Conservation (phyloP, 2,797 vertebrate genomes). For the Gorsachius magnificus region DNA sequence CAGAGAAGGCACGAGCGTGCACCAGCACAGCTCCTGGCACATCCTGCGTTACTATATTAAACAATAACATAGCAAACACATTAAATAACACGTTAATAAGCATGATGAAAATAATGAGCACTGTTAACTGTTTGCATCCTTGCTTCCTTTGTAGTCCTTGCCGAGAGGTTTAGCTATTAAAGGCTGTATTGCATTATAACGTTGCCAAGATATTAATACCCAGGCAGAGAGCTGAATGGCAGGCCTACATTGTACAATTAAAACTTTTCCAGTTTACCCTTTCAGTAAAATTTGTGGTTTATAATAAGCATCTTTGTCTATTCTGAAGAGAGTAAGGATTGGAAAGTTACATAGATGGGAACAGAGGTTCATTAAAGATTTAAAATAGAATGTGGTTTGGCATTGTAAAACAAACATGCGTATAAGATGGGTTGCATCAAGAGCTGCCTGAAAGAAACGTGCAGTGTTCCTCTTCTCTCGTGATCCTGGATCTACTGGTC, state of each 20-base stretch:
- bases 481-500: constrained; percentile 18
- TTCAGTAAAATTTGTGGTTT: constrained; percentile 62
- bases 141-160: constrained; percentile 18
- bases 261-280: constrained; percentile 60
- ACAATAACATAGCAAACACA: constrained; percentile 21
- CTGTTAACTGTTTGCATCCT: constrained; percentile 43
- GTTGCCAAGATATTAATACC: constrained; percentile 59
- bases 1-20: neutral
- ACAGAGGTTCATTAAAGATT: constrained; percentile 63
- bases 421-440: constrained; percentile 49
- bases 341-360: constrained; percentile 56
- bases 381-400: constrained; percentile 69
- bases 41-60: neutral
- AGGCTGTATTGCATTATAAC: neutral
- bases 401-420: constrained; percentile 50
- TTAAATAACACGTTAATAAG: constrained; percentile 28
- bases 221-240: constrained; percentile 38
- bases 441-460: constrained; percentile 14
- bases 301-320: constrained; percentile 57
- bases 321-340: constrained; percentile 47
- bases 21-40: neutral
- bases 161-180: neutral
- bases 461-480: neutral
- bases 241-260: constrained; percentile 40
- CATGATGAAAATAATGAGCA: constrained; percentile 9